Conservation (phyloP, 2,113 vertebrate genomes). For the Platysternon megacephalum region DNA sequence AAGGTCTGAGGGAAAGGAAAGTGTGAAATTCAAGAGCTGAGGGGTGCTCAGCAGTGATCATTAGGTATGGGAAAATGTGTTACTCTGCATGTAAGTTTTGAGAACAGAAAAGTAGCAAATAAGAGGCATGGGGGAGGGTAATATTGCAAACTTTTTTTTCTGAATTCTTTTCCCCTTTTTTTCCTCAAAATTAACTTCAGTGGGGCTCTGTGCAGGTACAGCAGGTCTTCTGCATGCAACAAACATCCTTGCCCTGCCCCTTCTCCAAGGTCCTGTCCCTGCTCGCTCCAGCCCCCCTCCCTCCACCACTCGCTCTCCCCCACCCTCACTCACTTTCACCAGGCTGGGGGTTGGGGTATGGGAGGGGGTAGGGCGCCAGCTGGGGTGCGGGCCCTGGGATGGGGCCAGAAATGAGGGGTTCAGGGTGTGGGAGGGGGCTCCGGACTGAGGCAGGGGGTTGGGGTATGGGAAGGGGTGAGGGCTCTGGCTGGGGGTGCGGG, state of each 20-base stretch:
- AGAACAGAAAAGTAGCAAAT: not conserved
- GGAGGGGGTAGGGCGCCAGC: no score
- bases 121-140: not conserved
- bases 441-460: no score
- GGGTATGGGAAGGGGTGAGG: no score
- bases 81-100: not conserved
- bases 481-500: no score
- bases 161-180: fast-evolving
- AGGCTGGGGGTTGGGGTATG: no score
- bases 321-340: no score
- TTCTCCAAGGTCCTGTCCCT: no score
- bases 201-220: not conserved
- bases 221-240: not conserved
- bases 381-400: no score
- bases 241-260: not conserved
- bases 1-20: not conserved
- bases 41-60: not conserved
- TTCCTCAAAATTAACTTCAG: not conserved
- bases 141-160: not conserved
- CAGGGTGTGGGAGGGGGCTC: no score
- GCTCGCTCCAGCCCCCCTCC: no score
- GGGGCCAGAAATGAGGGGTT: no score
- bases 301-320: no score
- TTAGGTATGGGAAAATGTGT: not conserved
- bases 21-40: not conserved